These are phyloP conservation scores for Cynocephalus volans DNA, from an alignment of 2,113 vertebrate genomes.

Conservation along the genomic window DNA sequence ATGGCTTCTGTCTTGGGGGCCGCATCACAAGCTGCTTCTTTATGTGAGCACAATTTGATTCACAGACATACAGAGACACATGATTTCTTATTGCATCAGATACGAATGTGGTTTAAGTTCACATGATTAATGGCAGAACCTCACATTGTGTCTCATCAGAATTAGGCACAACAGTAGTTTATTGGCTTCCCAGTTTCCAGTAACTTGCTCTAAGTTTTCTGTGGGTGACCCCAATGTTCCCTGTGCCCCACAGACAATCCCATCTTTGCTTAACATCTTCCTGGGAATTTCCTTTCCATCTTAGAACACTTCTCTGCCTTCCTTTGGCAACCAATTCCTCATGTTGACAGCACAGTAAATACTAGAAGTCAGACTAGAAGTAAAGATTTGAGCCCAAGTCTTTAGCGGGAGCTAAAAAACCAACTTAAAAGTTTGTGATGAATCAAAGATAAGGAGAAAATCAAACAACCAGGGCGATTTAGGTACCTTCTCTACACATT, in stretches of 20 bases:
- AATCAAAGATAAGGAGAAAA: slow-evolving; percentile 41
- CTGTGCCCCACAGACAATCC: neutral
- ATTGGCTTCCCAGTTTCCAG: neutral
- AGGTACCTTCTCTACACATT: neutral
- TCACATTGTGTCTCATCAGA: neutral
- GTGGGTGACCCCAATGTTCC: neutral
- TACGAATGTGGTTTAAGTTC: neutral
- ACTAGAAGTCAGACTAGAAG: neutral
- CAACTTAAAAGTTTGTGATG: neutral
- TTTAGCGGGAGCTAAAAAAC: neutral
- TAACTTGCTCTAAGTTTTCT: slow-evolving; percentile 20
- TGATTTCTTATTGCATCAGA: neutral
- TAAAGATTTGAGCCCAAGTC: neutral
- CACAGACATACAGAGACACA: neutral
- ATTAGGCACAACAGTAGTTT: neutral
- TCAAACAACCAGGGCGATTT: neutral
- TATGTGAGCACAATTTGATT: neutral
- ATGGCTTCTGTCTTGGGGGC: neutral
- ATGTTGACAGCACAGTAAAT: neutral
- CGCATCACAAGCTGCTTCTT: neutral
- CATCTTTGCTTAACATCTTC: slow-evolving; percentile 17
- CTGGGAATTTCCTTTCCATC: slow-evolving; percentile 4
- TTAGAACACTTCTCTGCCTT: neutral
- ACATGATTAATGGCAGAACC: neutral
- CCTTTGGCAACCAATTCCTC: neutral